A percentile compares a stretch with the other conserved stretches of the same genome.
These are phyloP conservation scores for Pogonus chalceus DNA, from an alignment of 1,140 invertebrate genomes.

Conservation along the genomic window DNA sequence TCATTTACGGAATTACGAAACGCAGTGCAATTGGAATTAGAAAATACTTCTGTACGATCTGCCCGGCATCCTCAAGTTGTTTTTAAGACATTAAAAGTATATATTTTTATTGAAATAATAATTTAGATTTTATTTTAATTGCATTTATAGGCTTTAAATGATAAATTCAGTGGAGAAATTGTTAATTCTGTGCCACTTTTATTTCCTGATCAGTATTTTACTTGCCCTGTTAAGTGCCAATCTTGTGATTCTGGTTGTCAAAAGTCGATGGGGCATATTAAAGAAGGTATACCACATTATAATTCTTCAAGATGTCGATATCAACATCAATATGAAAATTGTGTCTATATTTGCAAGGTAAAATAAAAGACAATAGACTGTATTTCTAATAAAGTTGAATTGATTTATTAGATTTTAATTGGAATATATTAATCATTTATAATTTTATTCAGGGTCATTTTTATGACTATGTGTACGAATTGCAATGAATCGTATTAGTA, in stretches of 20 bases:
- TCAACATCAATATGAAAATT: constrained; percentile 72
- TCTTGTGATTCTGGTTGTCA: constrained; percentile 62
- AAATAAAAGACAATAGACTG: constrained; percentile 11
- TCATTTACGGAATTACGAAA: constrained; percentile 44
- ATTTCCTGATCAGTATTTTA: constrained; percentile 75
- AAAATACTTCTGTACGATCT: constrained; percentile 58
- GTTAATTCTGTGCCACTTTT: constrained; percentile 48
- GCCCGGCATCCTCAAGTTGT: constrained; percentile 53
- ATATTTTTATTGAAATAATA: constrained; percentile 7
- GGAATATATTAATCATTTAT: constrained; percentile 10
- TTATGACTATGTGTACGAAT: background rate
- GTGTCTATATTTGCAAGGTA: constrained; percentile 59
- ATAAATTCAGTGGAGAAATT: constrained; percentile 65
- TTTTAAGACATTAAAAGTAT: constrained; percentile 54
- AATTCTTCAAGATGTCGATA: constrained; percentile 48
- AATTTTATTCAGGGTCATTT: background rate
- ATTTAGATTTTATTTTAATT: constrained; percentile 1
- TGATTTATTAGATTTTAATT: too few relatives aligned
- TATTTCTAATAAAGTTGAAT: constrained; percentile 11
- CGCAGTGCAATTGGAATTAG: constrained; percentile 46
- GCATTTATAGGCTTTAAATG: constrained; percentile 52
- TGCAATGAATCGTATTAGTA: background rate
- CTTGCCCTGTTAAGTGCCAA: constrained; percentile 59
- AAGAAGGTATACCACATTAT: constrained; percentile 54
- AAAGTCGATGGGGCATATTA: constrained; percentile 66